Conservation (phyloP, 2,888 invertebrate genomes). For the Standfussiana lucernea region DNA sequence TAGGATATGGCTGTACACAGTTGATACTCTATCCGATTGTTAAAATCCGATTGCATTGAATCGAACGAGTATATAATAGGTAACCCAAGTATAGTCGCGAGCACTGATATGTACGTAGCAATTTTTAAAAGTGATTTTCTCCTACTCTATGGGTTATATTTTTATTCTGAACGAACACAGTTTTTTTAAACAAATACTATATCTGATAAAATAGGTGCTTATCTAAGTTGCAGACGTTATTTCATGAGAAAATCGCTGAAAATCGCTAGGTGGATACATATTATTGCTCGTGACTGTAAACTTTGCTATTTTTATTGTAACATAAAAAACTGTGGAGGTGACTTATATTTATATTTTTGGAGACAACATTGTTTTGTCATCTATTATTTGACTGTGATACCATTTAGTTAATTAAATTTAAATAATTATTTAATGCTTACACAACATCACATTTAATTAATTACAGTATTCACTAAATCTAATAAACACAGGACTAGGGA, state of each 20-base stretch:
- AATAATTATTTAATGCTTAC: slow-evolving; percentile 24
- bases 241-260: too few relatives aligned
- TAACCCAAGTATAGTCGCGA: not conserved
- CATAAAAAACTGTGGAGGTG: slow-evolving; percentile 9
- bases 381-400: not conserved
- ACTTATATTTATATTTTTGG: slow-evolving; percentile 1
- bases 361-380: not conserved
- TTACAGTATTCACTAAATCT: slow-evolving; percentile 40
- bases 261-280: not conserved
- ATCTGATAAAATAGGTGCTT: not conserved
- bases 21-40: slow-evolving; percentile 20
- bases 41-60: slow-evolving; percentile 27
- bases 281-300: not conserved
- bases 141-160: not conserved
- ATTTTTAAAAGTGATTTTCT: not conserved
- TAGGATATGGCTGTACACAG: slow-evolving; percentile 16
- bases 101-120: not conserved
- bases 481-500: slow-evolving; percentile 58
- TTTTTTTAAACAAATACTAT: not conserved
- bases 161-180: not conserved
- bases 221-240: not conserved
- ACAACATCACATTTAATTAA: slow-evolving; percentile 61
- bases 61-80: slow-evolving; percentile 9
- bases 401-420: slow-evolving; percentile 5
- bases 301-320: not conserved